Evolutionary conservation across 2,797 vertebrate species (phyloP), one percentile per base, ranked within the genome.

Genomic region (Sebastes cheni): DNA sequence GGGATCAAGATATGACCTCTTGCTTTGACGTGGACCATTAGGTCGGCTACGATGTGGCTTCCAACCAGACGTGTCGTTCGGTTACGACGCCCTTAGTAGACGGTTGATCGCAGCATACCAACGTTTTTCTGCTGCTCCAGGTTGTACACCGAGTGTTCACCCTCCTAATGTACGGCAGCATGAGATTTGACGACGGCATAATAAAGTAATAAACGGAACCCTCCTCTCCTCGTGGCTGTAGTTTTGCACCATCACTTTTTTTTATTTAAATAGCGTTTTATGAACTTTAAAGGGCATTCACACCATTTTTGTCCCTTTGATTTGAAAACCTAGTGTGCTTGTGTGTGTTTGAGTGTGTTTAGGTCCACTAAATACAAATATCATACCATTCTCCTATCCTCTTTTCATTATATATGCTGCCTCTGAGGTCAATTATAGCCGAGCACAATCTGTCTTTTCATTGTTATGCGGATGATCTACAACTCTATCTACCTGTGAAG

Each of bases 11-110:
- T 87, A 64, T 78, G 81, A 83, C 58, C 72, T 2, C 29, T 42
- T 13, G 50, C 39, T 76, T n/a, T 81, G 71, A 69, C 58, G 30
- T 27, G 56, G 74, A 61, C 75, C 72, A 74, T 70, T 74, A 36
- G 42, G 30, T 29, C 4, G 20, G 82, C 79, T 88, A 65, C 81
- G 80, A 84, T 67, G 84, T 32, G 75, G 52, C 23, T 50, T 67
- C 54, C 6, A 39, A 42, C 6, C 52, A 1, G 54, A 30, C 54
- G 55, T 67, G 23, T 67, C 6, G 2, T 46, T 54, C 66, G 2
- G 72, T 64, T 65, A 9, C 8, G 29, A 36, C 7, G 14, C 64
- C 42, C 50, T 29, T 10, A 3, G 50, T 10, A 13, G 22, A 52
- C 62, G 10, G 13, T 22, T 23, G 52, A 59, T 34, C 3, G 50